phyloP scores from a whole-genome alignment of 2,888 invertebrate genomes.

The Agrotis segetum region DNA sequence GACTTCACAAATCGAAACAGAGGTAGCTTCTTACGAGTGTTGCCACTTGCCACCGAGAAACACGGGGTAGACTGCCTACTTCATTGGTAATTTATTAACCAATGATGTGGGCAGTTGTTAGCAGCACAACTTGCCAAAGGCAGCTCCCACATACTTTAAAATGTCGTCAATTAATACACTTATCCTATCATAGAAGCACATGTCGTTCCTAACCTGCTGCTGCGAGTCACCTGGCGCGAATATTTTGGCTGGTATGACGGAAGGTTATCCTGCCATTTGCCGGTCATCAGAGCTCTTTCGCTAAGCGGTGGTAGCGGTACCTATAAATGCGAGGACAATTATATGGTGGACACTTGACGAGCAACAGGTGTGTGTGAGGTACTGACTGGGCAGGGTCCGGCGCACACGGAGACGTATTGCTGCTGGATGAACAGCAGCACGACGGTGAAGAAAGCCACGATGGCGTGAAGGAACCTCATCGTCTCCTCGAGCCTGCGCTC shows the following conservation, averaged over 20 bases:
- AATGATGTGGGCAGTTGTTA: no score
- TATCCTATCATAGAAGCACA: constrained; percentile 25
- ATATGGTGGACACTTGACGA: constrained; percentile 6
- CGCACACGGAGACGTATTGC: constrained; percentile 51
- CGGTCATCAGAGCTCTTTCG: constrained; percentile 48
- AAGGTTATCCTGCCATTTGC: constrained; percentile 49
- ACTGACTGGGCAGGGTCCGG: constrained; percentile 66
- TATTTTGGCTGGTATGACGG: constrained; percentile 39
- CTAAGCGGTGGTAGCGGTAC: constrained; percentile 38
- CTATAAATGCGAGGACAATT: constrained; percentile 40
- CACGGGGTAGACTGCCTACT: no score
- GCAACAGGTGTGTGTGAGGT: background rate
- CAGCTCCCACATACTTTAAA: background rate
- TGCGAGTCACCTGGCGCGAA: constrained; percentile 28
- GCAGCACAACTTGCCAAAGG: background rate
- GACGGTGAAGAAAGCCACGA: constrained; percentile 70
- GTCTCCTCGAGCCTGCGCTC: constrained; percentile 23
- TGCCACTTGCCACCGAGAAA: background rate
- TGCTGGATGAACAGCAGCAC: constrained; percentile 70
- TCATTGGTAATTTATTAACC: background rate
- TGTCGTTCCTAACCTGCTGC: constrained; percentile 34
- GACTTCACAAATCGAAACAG: background rate
- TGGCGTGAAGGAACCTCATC: constrained; percentile 70
- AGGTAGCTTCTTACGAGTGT: background rate
- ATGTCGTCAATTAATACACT: background rate